phyloP scores from a whole-genome alignment of 2,113 vertebrate species.

The Microtus oregoni region DNA sequence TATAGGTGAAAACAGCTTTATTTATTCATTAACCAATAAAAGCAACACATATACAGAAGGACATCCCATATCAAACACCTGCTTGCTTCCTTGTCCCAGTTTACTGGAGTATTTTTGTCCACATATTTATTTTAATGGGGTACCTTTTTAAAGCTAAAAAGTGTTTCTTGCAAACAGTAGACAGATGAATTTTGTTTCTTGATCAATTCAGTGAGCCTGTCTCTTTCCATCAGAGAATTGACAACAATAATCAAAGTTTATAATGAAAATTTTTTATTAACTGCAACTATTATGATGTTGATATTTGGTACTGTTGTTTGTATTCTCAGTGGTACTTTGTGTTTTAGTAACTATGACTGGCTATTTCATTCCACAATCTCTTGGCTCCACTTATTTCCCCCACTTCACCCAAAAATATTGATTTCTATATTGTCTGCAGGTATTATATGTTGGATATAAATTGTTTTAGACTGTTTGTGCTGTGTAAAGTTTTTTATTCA shows the following conservation, averaged over 20 bases:
- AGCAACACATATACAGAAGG: too few relatives aligned
- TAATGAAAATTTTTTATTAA: background rate
- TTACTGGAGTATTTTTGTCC: background rate
- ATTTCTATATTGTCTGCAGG: background rate
- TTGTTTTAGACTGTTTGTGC: background rate
- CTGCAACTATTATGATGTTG: background rate
- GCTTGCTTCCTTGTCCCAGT: background rate
- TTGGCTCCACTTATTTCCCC: background rate
- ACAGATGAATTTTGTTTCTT: background rate
- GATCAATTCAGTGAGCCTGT: background rate
- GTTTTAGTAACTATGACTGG: background rate
- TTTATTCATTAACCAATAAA: too few relatives aligned
- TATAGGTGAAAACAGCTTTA: too few relatives aligned
- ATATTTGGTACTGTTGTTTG: background rate
- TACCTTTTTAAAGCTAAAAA: background rate
- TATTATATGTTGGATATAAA: background rate
- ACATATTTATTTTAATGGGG: background rate
- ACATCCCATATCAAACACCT: background rate
- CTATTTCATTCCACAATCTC: background rate
- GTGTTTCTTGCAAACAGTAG: background rate
- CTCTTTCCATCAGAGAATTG: background rate
- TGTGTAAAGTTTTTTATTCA: background rate
- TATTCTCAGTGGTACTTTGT: background rate
- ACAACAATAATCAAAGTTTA: background rate
- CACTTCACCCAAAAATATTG: background rate